Evolutionary conservation across 2,797 vertebrate genomes (phyloP).

Genomic region (Sus cebifrons): DNA sequence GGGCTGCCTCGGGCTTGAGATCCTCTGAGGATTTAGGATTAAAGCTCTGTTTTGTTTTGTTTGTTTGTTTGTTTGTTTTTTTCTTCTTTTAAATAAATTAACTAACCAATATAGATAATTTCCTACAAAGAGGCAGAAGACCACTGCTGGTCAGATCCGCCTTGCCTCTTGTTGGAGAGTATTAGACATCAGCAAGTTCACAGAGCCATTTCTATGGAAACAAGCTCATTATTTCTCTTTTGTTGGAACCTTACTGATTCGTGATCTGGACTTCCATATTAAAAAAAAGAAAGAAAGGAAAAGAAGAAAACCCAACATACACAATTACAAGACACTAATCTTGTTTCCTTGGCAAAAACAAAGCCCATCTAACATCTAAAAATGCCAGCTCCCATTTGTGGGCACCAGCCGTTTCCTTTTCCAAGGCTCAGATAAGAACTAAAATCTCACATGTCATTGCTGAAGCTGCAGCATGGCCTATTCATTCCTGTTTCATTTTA

Average conservation of each 20-base stretch:
- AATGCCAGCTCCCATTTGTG: background rate
- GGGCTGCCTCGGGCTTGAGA: background rate
- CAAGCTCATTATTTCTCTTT: slow-evolving; percentile 71
- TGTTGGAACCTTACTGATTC: slow-evolving; percentile 58
- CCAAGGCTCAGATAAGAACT: slow-evolving; percentile 18
- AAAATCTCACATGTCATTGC: slow-evolving; percentile 52
- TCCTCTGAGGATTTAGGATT: slow-evolving; percentile 32
- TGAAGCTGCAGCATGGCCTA: background rate
- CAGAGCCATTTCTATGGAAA: slow-evolving; percentile 85
- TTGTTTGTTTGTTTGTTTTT: background rate
- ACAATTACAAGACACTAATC: background rate
- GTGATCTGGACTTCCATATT: background rate
- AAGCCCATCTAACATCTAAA: background rate
- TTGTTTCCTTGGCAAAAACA: background rate
- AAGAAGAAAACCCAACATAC: background rate
- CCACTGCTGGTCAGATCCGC: background rate
- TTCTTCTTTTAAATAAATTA: slow-evolving; percentile 50
- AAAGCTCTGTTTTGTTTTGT: background rate
- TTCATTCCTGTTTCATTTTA: slow-evolving; percentile 68
- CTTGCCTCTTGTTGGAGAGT: slow-evolving; percentile 14
- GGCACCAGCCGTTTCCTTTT: background rate
- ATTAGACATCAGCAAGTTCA: slow-evolving; percentile 66
- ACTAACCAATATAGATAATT: slow-evolving; percentile 75
- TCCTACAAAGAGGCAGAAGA: slow-evolving; percentile 60
- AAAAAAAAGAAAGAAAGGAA: accelerated